Base-by-base conservation (phyloP, 2,113 vertebrate genomes). In the Proterorhinus semilunaris region DNA sequence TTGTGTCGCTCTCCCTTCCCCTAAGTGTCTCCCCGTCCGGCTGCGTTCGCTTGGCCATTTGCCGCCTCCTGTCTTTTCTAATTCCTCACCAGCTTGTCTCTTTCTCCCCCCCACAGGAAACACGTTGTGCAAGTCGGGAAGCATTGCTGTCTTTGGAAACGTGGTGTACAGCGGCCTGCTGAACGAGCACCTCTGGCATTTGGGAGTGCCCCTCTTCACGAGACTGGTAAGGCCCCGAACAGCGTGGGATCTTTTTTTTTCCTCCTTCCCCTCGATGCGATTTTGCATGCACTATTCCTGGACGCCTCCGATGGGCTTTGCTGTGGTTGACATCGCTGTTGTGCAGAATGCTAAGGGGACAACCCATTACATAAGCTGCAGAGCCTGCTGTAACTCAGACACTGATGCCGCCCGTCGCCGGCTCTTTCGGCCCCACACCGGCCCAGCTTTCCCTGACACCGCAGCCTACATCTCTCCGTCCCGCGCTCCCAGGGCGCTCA, bases 91-190 rank as follows among this genome's bases (percentile, higher is more conserved):
- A 13, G 45, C 74, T 54, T 87, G 70, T 83, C 57, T 77, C 63
- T 78, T 87, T 76, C 85, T 80, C 7, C 4, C 21, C 10, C 10
- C 74, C 82, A 52, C 53, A 87, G 87, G 87, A 88, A 91, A 91
- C 89, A 86, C 89, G 69, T 79, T 91, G 87, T 90, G 87, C 86
- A 90, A 91, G 86, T 86, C 88, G 81, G 90, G 90, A 91, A 90
- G 86, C 83, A 83, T 91, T 52, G 88, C 87, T 57, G 89, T 91
- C 83, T 91, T 91, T 64, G 90, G 89, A 85, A 91, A 91, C 90
- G 90, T 91, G 85, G 87, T 89, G 53, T 88, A 87, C 86, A 77
- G 86, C 77, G 89, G 88, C 27, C 83, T 91, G 86, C 86, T 91
- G 84, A 90, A 83, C 83, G 87, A 92, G 66, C 89, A 89, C 86